Percentiles rank a stretch among this genome's conserved stretches.
phyloP scores from a whole-genome alignment of 2,113 vertebrate genomes.

The Turnix velox region DNA sequence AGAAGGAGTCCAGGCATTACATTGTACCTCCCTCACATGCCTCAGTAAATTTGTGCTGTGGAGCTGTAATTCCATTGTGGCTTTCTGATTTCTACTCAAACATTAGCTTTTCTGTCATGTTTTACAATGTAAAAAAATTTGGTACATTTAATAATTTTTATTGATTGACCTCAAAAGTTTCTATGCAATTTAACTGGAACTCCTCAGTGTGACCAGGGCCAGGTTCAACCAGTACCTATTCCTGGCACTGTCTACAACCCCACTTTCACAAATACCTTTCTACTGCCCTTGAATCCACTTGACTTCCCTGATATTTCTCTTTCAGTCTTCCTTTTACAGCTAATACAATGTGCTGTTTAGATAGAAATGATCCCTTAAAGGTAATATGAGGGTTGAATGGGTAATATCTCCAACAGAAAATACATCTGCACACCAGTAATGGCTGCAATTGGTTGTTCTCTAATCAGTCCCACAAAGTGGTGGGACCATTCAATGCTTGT shows the following conservation, averaged over 20 bases:
- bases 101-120: conserved; percentile 34
- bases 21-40: not conserved
- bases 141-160: conserved; percentile 39
- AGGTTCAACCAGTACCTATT: not conserved
- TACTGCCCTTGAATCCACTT: not conserved
- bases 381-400: not conserved
- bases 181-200: not conserved
- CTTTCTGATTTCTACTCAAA: conserved; percentile 52
- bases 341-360: not conserved
- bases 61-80: conserved; percentile 43
- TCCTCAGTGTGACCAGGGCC: not conserved
- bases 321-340: not conserved
- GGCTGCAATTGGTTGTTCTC: not conserved
- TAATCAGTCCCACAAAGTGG: not conserved
- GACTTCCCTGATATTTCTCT: not conserved
- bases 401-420: not conserved
- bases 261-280: not conserved
- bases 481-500: not conserved
- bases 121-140: conserved; percentile 34
- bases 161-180: conserved; percentile 22
- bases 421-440: not conserved
- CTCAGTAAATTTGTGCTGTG: not conserved
- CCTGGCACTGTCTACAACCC: not conserved
- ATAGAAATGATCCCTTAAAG: not conserved
- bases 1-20: not conserved